A percentile compares a stretch with the other conserved stretches of the same genome.
Conservation (phyloP, 2,113 vertebrate genomes). For the Neodon shergylaensis region DNA sequence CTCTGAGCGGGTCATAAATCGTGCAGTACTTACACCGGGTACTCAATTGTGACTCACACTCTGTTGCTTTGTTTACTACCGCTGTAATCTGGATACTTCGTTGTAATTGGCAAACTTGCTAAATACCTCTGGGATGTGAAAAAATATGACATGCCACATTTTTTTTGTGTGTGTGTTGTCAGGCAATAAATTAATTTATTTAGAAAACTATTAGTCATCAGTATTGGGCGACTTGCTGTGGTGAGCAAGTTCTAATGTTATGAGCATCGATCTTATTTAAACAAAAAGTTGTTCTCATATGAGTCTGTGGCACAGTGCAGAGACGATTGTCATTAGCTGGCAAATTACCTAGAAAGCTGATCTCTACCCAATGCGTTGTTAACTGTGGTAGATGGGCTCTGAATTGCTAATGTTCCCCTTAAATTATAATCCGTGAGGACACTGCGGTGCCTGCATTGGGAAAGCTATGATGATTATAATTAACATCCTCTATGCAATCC, state of each 20-base stretch:
- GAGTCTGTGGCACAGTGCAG: slow-evolving; percentile 68
- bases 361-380: slow-evolving; percentile 74
- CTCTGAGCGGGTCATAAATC: slow-evolving; percentile 71
- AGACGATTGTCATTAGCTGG: slow-evolving; percentile 78
- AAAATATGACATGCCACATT: slow-evolving; percentile 40
- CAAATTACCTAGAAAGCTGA: slow-evolving; percentile 76
- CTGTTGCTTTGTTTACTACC: slow-evolving; percentile 58
- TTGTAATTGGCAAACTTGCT: slow-evolving; percentile 60
- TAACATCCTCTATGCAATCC: slow-evolving; percentile 68
- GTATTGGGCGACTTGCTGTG: slow-evolving; percentile 47
- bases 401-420: slow-evolving; percentile 80
- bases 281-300: slow-evolving; percentile 73
- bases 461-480: slow-evolving; percentile 73
- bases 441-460: slow-evolving; percentile 67
- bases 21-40: neutral
- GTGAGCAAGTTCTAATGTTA: slow-evolving; percentile 53
- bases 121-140: slow-evolving; percentile 62
- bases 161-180: neutral
- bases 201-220: slow-evolving; percentile 63
- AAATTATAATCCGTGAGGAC: slow-evolving; percentile 80
- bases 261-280: slow-evolving; percentile 74
- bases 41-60: slow-evolving; percentile 1
- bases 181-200: slow-evolving; percentile 69
- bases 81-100: slow-evolving; percentile 63
- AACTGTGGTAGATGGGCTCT: slow-evolving; percentile 71